Evolutionary conservation across 64 coral and sea anemone genomes (phyloP).

Genomic region (Catalaphyllia jardinei): DNA sequence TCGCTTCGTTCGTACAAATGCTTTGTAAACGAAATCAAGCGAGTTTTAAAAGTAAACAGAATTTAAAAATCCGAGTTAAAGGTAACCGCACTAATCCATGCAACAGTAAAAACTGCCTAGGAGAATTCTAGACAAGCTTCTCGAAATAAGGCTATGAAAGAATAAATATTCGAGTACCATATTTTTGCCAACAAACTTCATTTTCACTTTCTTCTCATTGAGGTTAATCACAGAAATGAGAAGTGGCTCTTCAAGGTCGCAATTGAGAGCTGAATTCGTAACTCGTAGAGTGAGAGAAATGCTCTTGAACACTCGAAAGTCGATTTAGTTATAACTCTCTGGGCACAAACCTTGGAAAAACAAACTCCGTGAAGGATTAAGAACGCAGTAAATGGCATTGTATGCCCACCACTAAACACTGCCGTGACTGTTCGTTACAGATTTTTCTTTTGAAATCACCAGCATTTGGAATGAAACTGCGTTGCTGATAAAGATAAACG

Average conservation of each 20-base stretch:
- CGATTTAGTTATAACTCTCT: background rate
- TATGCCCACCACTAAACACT: no score
- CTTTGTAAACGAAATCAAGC: no score
- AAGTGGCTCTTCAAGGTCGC: background rate
- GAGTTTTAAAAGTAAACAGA: no score
- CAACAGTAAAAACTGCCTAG: no score
- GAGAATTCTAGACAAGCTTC: no score
- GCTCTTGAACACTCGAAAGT: background rate
- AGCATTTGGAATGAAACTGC: no score
- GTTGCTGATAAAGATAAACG: no score
- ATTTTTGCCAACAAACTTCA: background rate
- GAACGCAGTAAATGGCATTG: background rate
- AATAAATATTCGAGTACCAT: background rate
- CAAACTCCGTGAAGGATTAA: background rate
- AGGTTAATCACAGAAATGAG: slow-evolving; percentile 2
- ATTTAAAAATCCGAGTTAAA: no score
- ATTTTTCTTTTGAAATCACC: no score
- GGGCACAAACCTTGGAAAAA: background rate
- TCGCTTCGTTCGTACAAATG: no score
- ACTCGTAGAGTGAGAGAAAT: background rate
- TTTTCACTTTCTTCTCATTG: background rate
- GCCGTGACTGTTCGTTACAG: no score
- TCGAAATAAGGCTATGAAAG: background rate
- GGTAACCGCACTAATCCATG: no score
- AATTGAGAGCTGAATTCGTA: background rate